Evolutionary conservation across 2,888 invertebrate genomes (phyloP), one percentile per base, ranked within the genome.

Genomic region (Graphium colonna): DNA sequence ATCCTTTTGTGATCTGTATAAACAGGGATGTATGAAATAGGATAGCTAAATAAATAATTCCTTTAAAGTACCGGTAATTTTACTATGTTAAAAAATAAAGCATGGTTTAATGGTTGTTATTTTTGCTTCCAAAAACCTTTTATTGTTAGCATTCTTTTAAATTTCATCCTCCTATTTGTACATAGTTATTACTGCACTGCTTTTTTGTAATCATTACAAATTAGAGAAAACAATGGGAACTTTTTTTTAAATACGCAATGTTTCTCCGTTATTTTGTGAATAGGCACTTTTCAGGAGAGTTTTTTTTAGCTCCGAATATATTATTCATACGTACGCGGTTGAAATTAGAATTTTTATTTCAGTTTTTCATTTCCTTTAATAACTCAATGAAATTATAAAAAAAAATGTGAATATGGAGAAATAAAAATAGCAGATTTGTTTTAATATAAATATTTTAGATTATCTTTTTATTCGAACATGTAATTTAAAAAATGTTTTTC

Each of bases 231-330:
- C 52, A 53, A 53, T 48, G 43, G 47, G 12, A 21, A 43, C 42
- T 36, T 42, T 48, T 44, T 26, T 48, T 28, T 43, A 48, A 53
- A 48, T 17, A 18, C 28, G 48, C 43, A 46, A 48, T 41, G 42
- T 52, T 53, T 48, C 36, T 26, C 43, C 38, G 38, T 36, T 38
- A 47, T 47, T 53, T 47, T 48, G 42, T 48, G 52, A 47, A 52
- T 38, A 41, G 47, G 36, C 36, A 15, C 31, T 38, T 52, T 52
- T 38, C 38, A 48, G 38, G 48, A n/a, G 52, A 52, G 40, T 43
- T 36, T 42, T 52, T 36, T 42, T 10, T n/a, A 18, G 39, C 18
- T 40, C 31, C 46, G 51, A 52, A 45, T 40, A 31, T 45, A 51
- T 45, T 21, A 21, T 21, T 21, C 21, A 40, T 31, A 28, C 45